A percentile compares a stretch with the other conserved stretches of the same genome.
Conservation (phyloP, 2,888 invertebrate genomes). For the Carpatolechia fugitivella region DNA sequence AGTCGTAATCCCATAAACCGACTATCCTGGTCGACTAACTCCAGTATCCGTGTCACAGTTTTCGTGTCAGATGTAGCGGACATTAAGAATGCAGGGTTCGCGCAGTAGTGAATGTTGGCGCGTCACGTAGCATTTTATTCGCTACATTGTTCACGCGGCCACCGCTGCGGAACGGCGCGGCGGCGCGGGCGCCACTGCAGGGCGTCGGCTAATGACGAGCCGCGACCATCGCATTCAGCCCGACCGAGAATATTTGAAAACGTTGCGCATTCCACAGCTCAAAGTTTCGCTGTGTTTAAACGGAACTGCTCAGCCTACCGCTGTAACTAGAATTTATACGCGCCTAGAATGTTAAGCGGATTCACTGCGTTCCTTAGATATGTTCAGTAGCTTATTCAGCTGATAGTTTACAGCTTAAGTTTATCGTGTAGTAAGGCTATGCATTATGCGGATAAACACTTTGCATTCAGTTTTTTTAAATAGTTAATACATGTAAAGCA, state of each 20-base stretch:
- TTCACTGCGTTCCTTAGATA: neutral
- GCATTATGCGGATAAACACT: too few species aligned
- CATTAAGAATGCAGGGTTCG: conserved; percentile 28
- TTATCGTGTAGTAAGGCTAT: neutral
- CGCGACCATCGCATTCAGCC: conserved; percentile 22
- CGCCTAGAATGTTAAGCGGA: neutral
- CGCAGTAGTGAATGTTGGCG: conserved; percentile 14
- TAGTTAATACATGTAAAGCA: too few species aligned
- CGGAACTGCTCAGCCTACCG: conserved; percentile 5
- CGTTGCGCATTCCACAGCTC: conserved; percentile 22
- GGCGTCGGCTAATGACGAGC: conserved; percentile 27
- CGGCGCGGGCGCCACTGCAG: conserved; percentile 7
- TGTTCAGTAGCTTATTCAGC: neutral
- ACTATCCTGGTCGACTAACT: neutral
- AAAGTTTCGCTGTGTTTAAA: conserved; percentile 13
- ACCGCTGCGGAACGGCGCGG: conserved; percentile 21
- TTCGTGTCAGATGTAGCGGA: neutral
- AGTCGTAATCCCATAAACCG: neutral
- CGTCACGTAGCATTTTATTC: conserved; percentile 27
- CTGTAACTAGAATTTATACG: neutral
- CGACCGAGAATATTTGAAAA: conserved; percentile 23
- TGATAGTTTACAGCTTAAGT: neutral
- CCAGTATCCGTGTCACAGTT: conserved; percentile 7
- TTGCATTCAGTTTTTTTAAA: too few species aligned
- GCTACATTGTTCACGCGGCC: conserved; percentile 26